Evolutionary conservation across 2,113 vertebrate genomes (phyloP).

Genomic region (Calidris pugnax): DNA sequence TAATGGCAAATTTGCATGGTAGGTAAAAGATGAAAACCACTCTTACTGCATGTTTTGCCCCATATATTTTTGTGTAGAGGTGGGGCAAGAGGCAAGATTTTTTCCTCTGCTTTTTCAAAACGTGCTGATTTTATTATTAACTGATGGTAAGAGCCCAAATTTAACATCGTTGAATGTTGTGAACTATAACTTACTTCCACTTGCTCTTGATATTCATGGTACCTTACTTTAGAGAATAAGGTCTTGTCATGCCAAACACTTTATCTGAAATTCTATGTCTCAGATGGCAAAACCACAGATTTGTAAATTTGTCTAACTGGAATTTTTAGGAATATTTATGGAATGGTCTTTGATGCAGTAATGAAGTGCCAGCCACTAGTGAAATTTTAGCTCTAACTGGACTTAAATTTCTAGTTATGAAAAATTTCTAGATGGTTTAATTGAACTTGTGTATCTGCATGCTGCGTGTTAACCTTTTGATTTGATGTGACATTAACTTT

Average conservation of each 20-base stretch:
- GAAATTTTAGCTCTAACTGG: neutral
- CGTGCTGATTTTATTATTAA: neutral
- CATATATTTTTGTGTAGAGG: neutral
- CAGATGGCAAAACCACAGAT: neutral
- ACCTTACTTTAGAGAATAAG: neutral
- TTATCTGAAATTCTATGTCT: neutral
- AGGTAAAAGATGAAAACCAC: neutral
- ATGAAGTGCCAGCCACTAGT: neutral
- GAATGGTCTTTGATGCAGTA: neutral
- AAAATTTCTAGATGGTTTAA: neutral
- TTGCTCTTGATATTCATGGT: neutral
- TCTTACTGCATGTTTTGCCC: neutral
- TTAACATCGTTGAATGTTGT: neutral
- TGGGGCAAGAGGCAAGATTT: neutral
- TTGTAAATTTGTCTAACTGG: neutral
- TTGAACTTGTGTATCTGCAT: neutral
- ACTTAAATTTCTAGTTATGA: neutral
- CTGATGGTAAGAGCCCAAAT: neutral
- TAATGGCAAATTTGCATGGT: neutral
- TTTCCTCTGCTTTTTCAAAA: neutral
- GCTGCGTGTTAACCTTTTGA: neutral
- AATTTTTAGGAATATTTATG: neutral
- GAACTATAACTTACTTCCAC: neutral
- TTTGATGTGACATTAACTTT: neutral
- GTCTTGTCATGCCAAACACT: neutral